Percentiles rank a stretch among this genome's conserved stretches.
These are phyloP conservation scores for Galerucella nymphaeae DNA, from an alignment of 2,888 invertebrate genomes.

Conservation along the genomic window DNA sequence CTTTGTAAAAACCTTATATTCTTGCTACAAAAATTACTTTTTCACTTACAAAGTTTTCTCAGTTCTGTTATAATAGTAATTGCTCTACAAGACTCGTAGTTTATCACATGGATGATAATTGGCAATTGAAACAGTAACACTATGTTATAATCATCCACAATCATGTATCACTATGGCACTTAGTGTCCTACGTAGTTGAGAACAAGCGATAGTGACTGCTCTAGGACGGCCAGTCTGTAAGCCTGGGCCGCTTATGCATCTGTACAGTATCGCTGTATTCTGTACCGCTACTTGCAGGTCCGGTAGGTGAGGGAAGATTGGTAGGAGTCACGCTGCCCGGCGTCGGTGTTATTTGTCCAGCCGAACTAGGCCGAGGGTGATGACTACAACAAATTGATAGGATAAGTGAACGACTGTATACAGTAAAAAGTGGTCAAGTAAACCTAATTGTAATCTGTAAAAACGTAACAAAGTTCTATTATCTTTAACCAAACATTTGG, in stretches of 20 bases:
- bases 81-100: slow-evolving; percentile 61
- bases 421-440: too few relatives aligned
- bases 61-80: slow-evolving; percentile 52
- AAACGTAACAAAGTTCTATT: too few relatives aligned
- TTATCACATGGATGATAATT: slow-evolving; percentile 66
- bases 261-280: slow-evolving; percentile 75
- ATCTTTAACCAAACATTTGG: too few relatives aligned
- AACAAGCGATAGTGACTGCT: slow-evolving; percentile 45
- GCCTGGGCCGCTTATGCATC: slow-evolving; percentile 85
- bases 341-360: slow-evolving; percentile 71
- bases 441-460: too few relatives aligned
- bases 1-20: slow-evolving; percentile 55
- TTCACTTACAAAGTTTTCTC: slow-evolving; percentile 56
- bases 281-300: slow-evolving; percentile 61
- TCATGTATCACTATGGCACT: slow-evolving; percentile 64
- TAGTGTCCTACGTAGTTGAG: slow-evolving; percentile 55
- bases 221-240: slow-evolving; percentile 94
- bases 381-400: slow-evolving; percentile 47
- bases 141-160: slow-evolving; percentile 59
- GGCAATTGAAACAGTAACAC: slow-evolving; percentile 61
- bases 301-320: slow-evolving; percentile 80
- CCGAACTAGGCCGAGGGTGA: slow-evolving; percentile 70
- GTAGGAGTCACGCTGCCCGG: slow-evolving; percentile 85
- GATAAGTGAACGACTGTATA: slow-evolving; percentile 4
- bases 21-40: slow-evolving; percentile 50